Evolutionary conservation across 2,888 invertebrate species (phyloP), one percentile per base, ranked within the genome.

Genomic region (Drosophila acutilabella): DNA sequence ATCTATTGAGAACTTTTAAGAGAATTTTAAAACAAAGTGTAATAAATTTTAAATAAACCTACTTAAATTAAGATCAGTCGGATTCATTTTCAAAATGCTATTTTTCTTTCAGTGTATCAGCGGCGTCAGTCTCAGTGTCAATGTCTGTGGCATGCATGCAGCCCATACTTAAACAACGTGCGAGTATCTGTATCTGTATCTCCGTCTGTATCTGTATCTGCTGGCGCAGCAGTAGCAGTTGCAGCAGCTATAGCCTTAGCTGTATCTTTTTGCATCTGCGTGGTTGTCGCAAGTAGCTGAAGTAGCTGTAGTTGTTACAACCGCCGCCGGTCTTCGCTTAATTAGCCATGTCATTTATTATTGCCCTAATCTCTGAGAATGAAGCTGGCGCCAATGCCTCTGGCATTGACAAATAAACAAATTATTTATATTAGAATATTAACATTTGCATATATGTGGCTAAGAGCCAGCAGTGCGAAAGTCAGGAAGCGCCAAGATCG

Each of bases 281-380:
- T 88, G 88, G 88, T 72, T 76, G 78, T 84, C 44, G 50, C 53
- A 50, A 30, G 30, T 30, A 30, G 57, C 41, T 40, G 58, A 51
- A 23, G 53, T 41, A 45, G 59, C 45, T 16, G 41, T 52, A 48
- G 48, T 54, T 33, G 18, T 18, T 33, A 30, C 11, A 13, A 36
- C 51, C 62, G 62, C 62, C 59, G 58, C 57, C 64, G 64, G 78
- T 70, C 58, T 69, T 64, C 75, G 74, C 85, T 86, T 86, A 86
- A 86, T 86, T 86, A 86, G 85, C 84, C 52, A 78, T 66, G 87
- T 83, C 83, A 86, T 84, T 84, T 84, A 84, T 86, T 86, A 88
- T 86, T 74, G 75, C 53, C 75, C 79, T 88, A 86, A 86, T 86
- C 89, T 75, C 48, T 64, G 41, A 44, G 13, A 62, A 48, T 44